These are phyloP conservation scores for Pogonomyrmex barbatus DNA, from an alignment of 1,140 invertebrate genomes.

Conservation along the genomic window DNA sequence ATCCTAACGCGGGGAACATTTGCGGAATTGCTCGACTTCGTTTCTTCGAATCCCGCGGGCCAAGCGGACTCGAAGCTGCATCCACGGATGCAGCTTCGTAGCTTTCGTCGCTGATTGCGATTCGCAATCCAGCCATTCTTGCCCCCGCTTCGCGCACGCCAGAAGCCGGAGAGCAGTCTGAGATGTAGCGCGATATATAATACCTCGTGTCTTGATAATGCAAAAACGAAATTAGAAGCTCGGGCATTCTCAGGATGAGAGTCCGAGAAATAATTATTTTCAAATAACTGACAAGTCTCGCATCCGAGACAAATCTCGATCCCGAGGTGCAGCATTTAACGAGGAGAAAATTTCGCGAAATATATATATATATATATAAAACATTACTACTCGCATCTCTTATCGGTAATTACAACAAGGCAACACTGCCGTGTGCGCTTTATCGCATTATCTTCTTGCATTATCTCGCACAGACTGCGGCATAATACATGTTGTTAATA, in stretches of 20 bases:
- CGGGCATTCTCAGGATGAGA: not conserved
- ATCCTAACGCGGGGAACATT: constrained; percentile 67
- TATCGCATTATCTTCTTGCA: constrained; percentile 34
- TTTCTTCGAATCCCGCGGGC: constrained; percentile 64
- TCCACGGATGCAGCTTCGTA: constrained; percentile 15
- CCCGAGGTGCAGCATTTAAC: not conserved
- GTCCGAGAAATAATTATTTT: not conserved
- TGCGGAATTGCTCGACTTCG: constrained; percentile 71
- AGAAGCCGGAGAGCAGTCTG: not conserved
- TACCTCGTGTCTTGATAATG: not conserved
- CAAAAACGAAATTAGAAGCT: not conserved
- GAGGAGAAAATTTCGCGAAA: not conserved
- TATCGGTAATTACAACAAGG: constrained; percentile 13
- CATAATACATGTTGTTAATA: constrained; percentile 69
- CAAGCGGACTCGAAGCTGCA: too few species aligned
- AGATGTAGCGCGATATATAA: not conserved
- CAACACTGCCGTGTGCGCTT: not conserved
- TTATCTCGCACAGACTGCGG: constrained; percentile 37
- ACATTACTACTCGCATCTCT: not conserved
- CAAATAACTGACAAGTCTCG: not conserved
- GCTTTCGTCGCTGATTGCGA: constrained; percentile 65
- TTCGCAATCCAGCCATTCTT: constrained; percentile 69
- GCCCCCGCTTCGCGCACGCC: constrained; percentile 31
- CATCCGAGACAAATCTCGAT: not conserved
- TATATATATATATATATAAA: not conserved